Evolutionary conservation across 92 coral and sea anemone genomes (phyloP).

Genomic region (Epizoanthus scotinus): DNA sequence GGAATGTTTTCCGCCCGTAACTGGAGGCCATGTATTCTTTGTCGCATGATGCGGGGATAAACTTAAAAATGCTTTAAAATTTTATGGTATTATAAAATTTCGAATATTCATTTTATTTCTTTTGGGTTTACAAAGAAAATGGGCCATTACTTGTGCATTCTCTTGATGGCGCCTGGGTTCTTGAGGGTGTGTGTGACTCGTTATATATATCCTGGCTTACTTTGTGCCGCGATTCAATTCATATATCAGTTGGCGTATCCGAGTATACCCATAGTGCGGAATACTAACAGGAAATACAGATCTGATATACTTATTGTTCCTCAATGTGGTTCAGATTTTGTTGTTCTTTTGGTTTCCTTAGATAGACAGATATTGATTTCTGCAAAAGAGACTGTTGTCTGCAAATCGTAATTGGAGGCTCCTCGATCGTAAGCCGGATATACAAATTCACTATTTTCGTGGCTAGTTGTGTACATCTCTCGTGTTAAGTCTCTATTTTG

Average conservation of each 20-base stretch:
- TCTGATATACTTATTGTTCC: no score
- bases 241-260: neutral
- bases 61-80: constrained; percentile 6
- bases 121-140: constrained; percentile 14
- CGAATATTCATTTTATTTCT: neutral
- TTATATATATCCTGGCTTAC: neutral
- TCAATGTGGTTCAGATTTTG: neutral
- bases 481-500: neutral
- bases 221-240: neutral
- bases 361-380: constrained; percentile 1
- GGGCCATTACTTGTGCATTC: constrained; percentile 2
- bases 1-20: neutral
- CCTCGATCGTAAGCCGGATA: no score
- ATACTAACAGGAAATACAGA: neutral
- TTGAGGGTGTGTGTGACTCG: neutral
- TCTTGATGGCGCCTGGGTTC: constrained; percentile 20
- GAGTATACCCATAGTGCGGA: neutral
- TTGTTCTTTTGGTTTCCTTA: neutral
- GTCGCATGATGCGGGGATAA: neutral
- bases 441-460: no score
- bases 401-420: no score
- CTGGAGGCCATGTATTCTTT: neutral
- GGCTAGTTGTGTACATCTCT: neutral
- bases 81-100: neutral
- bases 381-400: neutral